phyloP scores from a whole-genome alignment of 1,140 invertebrate species.

The Conopomorpha cramerella region DNA sequence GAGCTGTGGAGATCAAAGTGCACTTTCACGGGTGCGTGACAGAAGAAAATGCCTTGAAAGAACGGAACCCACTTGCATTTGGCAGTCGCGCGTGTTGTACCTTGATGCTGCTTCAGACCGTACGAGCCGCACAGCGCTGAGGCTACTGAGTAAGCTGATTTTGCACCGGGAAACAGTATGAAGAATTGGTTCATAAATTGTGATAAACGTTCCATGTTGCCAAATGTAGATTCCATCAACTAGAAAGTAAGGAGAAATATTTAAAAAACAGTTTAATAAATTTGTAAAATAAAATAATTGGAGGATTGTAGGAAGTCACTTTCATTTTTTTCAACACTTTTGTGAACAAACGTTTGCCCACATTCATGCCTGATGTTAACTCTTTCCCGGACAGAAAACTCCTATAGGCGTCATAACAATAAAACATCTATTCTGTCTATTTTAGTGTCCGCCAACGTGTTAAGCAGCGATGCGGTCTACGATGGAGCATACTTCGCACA shows the following conservation, averaged over 20 bases:
- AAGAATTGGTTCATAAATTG: constrained; percentile 46
- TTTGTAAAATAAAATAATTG: too few relatives aligned
- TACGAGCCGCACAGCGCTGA: constrained; percentile 28
- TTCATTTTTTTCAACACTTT: neutral
- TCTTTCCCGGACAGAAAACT: neutral
- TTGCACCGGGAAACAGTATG: constrained; percentile 25
- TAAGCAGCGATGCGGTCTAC: too few relatives aligned
- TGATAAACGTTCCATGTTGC: constrained; percentile 26
- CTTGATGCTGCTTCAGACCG: constrained; percentile 21
- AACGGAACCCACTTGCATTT: constrained; percentile 39
- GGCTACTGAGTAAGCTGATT: constrained; percentile 27
- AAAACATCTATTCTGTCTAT: too few relatives aligned
- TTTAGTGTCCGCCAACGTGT: too few relatives aligned
- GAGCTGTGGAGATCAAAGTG: constrained; percentile 34
- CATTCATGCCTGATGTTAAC: too few relatives aligned
- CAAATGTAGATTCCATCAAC: constrained; percentile 36
- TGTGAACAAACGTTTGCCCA: too few relatives aligned
- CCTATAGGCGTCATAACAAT: too few relatives aligned
- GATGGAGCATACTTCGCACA: too few relatives aligned
- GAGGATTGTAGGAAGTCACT: too few relatives aligned
- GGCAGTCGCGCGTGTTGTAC: constrained; percentile 13
- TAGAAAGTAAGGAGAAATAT: constrained; percentile 9
- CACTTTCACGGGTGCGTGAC: constrained; percentile 29
- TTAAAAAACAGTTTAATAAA: too few relatives aligned
- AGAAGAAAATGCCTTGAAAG: constrained; percentile 38